These are phyloP conservation scores for Dromaius novaehollandiae DNA, from an alignment of 2,113 vertebrate species.

Conservation along the genomic window DNA sequence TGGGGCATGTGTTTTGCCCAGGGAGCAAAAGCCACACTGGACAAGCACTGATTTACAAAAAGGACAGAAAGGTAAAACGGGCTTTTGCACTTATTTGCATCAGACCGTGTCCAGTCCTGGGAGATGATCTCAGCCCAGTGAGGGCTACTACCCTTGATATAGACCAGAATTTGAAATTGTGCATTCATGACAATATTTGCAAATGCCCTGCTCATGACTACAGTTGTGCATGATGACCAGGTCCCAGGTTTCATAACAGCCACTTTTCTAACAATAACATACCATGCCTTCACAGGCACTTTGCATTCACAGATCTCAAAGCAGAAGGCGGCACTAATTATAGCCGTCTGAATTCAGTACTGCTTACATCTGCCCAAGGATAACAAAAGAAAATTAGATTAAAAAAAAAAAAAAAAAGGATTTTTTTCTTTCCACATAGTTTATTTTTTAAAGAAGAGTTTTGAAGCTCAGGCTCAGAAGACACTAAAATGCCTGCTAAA, in stretches of 20 bases:
- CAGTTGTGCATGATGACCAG: background rate
- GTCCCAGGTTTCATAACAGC: accelerated
- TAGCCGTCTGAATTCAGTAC: background rate
- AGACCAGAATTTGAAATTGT: background rate
- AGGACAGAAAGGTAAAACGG: background rate
- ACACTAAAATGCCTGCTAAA: background rate
- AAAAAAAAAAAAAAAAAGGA: background rate
- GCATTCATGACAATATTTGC: background rate
- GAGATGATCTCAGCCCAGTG: background rate
- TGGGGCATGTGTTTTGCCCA: no score
- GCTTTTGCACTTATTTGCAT: background rate
- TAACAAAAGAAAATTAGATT: background rate
- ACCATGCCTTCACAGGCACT: background rate
- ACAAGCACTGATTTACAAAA: background rate
- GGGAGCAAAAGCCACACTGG: background rate
- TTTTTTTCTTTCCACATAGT: background rate
- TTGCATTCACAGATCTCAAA: background rate
- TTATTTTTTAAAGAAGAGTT: background rate
- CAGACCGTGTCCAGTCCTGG: background rate
- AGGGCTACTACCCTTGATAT: background rate
- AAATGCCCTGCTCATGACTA: accelerated
- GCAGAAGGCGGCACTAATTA: background rate
- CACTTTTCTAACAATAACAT: background rate
- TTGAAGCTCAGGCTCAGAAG: background rate
- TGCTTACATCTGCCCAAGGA: background rate